Base-by-base conservation (phyloP, 1,140 invertebrate species). In the Stegodyphus mimosarum region DNA sequence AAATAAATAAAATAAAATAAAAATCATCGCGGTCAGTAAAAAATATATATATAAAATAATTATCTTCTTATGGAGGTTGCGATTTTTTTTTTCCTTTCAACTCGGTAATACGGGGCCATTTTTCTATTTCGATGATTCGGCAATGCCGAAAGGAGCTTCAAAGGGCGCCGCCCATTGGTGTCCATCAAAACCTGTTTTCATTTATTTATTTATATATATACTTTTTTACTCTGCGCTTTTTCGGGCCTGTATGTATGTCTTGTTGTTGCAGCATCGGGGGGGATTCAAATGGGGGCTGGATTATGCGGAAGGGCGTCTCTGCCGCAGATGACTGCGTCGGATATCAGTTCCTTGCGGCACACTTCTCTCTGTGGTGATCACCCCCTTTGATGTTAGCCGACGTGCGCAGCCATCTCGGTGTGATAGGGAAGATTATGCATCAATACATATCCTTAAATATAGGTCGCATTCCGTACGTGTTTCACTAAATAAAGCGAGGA, bases 171-270 rank as follows among this genome's bases (percentile, higher is more conserved):
- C 9, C 51, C 50, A 48, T 48, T 80, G 67, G 53, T 80, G 78
- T 71, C 78, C 78, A 80, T 80, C 78, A 80, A 80, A 80, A 70
- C 66, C 52, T 71, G 52, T 80, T 70, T 74, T 80, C 18, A 63
- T 80, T 80, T 80, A 80, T 80, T 80, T 80, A 60, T 71, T 70
- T 71, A 49, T 60, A 49, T n/a, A 63, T 17, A 48, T 17, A 15
- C 7, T 50, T 13, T 13, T 10, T 9, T 11, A 11, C 6, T 69
- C 7, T 15, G 10, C 53, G 60, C 53, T 78, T 78, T 70, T 18
- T 49, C 48, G 18, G 15, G 10, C 6, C 6, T 33, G n/a, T 66
- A 7, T 9, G 4, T 50, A 15, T 50, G 60, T 18, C 53, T 66
- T 7, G 74, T 66, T 66, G 64, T 11, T 33, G 48, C 9, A 7